A percentile compares a stretch with the other conserved stretches of the same genome.
phyloP scores from a whole-genome alignment of 2,888 invertebrate genomes.

The Acanthoscelides obtectus region DNA sequence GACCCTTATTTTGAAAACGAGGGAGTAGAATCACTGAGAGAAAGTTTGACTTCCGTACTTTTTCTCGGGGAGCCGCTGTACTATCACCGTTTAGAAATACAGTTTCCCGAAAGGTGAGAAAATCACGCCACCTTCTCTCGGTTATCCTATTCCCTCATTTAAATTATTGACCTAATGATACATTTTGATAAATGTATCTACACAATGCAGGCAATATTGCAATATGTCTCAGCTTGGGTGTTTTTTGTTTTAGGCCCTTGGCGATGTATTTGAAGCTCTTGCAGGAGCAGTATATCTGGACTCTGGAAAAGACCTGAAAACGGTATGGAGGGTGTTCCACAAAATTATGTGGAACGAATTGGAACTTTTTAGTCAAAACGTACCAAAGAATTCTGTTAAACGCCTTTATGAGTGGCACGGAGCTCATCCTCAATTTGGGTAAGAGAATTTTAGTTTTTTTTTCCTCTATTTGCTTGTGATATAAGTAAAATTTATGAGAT shows the following conservation, averaged over 20 bases:
- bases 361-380: conserved; percentile 69
- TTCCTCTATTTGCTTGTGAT: conserved; percentile 2
- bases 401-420: conserved; percentile 78
- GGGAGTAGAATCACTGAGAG: too few species aligned
- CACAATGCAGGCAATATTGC: too few species aligned
- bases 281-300: conserved; percentile 91
- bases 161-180: too few species aligned
- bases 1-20: too few species aligned
- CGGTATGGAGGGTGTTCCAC: conserved; percentile 80
- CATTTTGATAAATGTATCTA: too few species aligned
- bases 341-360: conserved; percentile 84
- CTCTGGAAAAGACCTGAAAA: conserved; percentile 63
- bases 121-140: too few species aligned
- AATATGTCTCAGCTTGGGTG: too few species aligned
- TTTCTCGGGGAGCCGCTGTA: too few species aligned
- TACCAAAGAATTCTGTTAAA: conserved; percentile 89
- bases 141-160: too few species aligned
- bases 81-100: too few species aligned
- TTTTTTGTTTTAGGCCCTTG: conserved; percentile 56
- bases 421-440: conserved; percentile 71
- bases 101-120: too few species aligned
- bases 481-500: not conserved
- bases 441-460: conserved; percentile 37
- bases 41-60: too few species aligned
- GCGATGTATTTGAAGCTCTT: conserved; percentile 90